Evolutionary conservation across 1,140 invertebrate genomes (phyloP), one percentile per base, ranked within the genome.

Genomic region (Theocolax elegans): DNA sequence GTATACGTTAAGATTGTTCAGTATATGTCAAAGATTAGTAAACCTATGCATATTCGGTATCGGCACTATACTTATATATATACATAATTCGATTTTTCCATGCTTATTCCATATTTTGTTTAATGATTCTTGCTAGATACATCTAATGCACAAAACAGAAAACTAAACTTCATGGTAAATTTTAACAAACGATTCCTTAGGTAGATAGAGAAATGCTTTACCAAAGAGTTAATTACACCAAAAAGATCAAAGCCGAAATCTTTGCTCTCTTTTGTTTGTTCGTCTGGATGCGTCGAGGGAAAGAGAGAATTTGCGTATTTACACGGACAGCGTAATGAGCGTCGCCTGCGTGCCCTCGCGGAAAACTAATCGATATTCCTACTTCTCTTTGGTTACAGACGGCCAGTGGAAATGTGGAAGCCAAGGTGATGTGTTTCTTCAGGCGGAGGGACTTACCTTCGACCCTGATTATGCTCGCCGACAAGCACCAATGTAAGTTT

Each of bases 401-500:
- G 71, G 90, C 94, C 75, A 95, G 91, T 87, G 97, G 97, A 78
- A 98, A 98, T 90, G 97, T 99, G 72, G 98, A 99, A 88, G 97
- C 97, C 74, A 99, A 99, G 89, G 96, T 99, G 80, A 97, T 98
- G 94, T 99, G 97, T 87, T 99, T 99, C 87, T 99, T 97, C 87
- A 90, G 97, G 87, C 91, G 97, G 86, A 91, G 96, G 85, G 97
- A 99, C 88, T 91, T 99, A 79, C 96, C 97, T 72, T 91, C 92
- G 80, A 93, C 95, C 68, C 90, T 99, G 76, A 95, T 99, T 80
- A 92, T 95, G 86, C 90, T 99, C 82, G 97, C 97, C 72, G 97
- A 99, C 87, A 97, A 97, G 90, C 96, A 98, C 90, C 96, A 98
- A 91, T 94, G 96, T 97, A 89, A 96, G 95, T 35, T 35, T 35